Percentiles rank a stretch among this genome's conserved stretches.
Evolutionary conservation across 2,113 vertebrate species (phyloP).

Genomic region (Hylia prasina): DNA sequence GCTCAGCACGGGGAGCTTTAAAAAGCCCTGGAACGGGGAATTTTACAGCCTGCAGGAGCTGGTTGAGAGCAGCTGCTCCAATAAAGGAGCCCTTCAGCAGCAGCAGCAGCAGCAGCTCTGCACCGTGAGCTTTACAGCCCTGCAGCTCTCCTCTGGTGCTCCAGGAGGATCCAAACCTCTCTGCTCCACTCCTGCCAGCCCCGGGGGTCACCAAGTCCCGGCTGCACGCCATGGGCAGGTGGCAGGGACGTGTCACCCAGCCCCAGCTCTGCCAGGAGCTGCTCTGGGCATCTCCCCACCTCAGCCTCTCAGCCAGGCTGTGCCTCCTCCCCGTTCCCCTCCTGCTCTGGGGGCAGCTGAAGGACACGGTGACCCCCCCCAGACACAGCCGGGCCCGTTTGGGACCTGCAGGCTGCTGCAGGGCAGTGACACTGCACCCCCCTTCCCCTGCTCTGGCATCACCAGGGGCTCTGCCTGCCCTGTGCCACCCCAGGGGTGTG

Average conservation of each 20-base stretch:
- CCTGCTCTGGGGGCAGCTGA: not conserved
- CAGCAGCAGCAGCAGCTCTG: not conserved
- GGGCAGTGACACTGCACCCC: not conserved
- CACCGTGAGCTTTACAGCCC: not conserved
- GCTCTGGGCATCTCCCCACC: not conserved
- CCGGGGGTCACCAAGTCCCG: not conserved
- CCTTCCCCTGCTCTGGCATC: not conserved
- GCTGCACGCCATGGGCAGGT: not conserved
- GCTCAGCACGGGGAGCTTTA: not conserved
- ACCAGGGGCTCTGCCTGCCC: not conserved
- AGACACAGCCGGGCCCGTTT: not conserved
- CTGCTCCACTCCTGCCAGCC: not conserved
- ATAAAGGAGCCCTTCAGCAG: not conserved
- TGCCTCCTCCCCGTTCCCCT: not conserved
- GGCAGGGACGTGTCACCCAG: not conserved
- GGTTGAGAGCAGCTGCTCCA: not conserved
- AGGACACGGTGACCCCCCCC: not conserved
- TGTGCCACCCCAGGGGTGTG: accelerated
- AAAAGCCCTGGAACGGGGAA: not conserved
- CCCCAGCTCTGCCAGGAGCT: not conserved
- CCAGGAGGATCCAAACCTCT: not conserved
- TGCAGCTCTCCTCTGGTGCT: not conserved
- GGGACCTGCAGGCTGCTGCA: not conserved
- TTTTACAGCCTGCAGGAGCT: not conserved
- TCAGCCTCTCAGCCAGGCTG: not conserved